Evolutionary conservation across 2,888 invertebrate genomes (phyloP).

Genomic region (Erebia ligea): DNA sequence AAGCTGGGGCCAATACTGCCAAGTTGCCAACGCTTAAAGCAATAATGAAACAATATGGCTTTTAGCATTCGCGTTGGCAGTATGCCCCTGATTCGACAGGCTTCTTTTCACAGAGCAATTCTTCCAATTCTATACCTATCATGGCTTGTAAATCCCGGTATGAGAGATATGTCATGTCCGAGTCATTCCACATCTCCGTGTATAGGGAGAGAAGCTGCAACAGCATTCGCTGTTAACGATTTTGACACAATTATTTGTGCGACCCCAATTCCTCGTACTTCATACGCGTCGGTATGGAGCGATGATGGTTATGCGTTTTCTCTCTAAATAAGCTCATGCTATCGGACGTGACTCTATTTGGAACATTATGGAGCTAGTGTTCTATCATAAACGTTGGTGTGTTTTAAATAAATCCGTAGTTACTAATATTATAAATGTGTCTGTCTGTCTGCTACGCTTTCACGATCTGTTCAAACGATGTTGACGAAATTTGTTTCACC

Average conservation of each 20-base stretch:
- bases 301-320: conserved; percentile 33
- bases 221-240: conserved; percentile 21
- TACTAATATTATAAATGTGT: too few relatives aligned
- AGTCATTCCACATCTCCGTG: conserved; percentile 15
- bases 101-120: neutral
- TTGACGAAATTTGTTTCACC: too few relatives aligned
- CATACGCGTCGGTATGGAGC: conserved; percentile 23
- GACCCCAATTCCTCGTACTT: conserved; percentile 32
- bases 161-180: conserved; percentile 1
- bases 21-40: too few relatives aligned
- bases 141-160: neutral
- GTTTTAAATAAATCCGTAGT: too few relatives aligned
- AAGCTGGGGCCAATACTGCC: too few relatives aligned
- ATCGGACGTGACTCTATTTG: conserved; percentile 19
- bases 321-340: conserved; percentile 31
- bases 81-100: too few relatives aligned
- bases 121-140: neutral
- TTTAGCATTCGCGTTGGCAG: too few relatives aligned
- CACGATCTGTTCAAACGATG: too few relatives aligned
- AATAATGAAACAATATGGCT: too few relatives aligned
- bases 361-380: neutral
- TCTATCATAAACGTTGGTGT: neutral
- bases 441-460: too few relatives aligned
- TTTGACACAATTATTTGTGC: conserved; percentile 30
- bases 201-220: conserved; percentile 22